Evolutionary conservation across 2,797 vertebrate genomes (phyloP).

Genomic region (Champsocephalus gunnari): DNA sequence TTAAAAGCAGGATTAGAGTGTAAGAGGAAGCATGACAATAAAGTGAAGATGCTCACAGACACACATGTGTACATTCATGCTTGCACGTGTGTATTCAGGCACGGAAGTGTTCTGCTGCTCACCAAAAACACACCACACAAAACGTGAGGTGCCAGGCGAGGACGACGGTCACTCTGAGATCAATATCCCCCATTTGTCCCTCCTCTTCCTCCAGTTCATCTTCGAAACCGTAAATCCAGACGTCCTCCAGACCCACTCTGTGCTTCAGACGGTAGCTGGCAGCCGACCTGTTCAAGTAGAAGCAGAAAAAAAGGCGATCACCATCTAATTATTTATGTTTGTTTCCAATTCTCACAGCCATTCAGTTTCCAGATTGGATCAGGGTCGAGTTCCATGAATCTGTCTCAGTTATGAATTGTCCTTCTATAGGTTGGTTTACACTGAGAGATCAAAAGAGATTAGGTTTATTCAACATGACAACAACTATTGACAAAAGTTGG

Average conservation of each 20-base stretch:
- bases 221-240: conserved; percentile 72
- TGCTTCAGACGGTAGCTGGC: conserved; percentile 80
- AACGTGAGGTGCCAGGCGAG: conserved; percentile 72
- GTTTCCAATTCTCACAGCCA: background rate
- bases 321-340: background rate
- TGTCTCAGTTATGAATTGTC: background rate
- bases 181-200: conserved; percentile 26
- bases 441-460: background rate
- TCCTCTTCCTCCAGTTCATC: conserved; percentile 63
- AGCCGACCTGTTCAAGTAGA: conserved; percentile 65
- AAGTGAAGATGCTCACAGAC: background rate
- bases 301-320: background rate
- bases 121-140: conserved; percentile 78
- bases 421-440: background rate
- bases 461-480: background rate
- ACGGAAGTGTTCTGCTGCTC: conserved; percentile 32
- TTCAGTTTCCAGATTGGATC: background rate
- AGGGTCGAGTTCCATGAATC: conserved; percentile 34
- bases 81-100: background rate
- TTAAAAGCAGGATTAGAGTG: background rate
- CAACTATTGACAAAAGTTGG: too few species aligned
- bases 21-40: background rate
- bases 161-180: conserved; percentile 67
- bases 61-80: background rate
- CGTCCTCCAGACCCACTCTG: conserved; percentile 72